A percentile compares a stretch with the other conserved stretches of the same genome.
Evolutionary conservation across 2,797 vertebrate genomes (phyloP).

Genomic region (Bovichtus diacanthus): DNA sequence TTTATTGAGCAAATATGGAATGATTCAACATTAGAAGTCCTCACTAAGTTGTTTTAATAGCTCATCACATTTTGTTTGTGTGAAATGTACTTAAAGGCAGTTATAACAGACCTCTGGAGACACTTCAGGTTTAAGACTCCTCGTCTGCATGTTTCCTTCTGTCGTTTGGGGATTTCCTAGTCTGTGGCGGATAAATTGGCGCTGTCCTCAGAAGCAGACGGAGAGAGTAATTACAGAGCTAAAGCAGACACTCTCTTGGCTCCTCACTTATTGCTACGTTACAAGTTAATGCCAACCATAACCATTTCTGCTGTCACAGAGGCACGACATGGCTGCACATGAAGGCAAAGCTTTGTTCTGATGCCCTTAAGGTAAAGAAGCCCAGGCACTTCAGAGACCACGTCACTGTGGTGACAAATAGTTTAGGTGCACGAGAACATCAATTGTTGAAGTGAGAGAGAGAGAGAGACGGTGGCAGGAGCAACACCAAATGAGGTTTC

Average conservation of each 20-base stretch:
- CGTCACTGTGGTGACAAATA: constrained; percentile 35
- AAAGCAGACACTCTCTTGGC: constrained; percentile 48
- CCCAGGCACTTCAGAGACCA: constrained; percentile 30
- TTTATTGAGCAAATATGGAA: not conserved
- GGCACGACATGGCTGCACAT: constrained; percentile 25
- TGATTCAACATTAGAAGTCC: not conserved
- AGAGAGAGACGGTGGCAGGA: not conserved
- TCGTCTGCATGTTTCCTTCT: constrained; percentile 26
- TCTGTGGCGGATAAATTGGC: constrained; percentile 49
- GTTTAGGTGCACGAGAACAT: constrained; percentile 17
- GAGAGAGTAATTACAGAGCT: constrained; percentile 62
- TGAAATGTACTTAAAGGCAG: not conserved
- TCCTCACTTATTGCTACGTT: constrained; percentile 53
- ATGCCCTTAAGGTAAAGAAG: constrained; percentile 56
- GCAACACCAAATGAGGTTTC: not conserved
- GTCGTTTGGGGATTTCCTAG: constrained; percentile 56
- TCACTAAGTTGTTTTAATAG: not conserved
- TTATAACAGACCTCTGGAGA: constrained; percentile 14
- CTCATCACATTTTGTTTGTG: not conserved
- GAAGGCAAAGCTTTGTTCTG: constrained; percentile 70
- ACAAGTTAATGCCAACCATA: constrained; percentile 56
- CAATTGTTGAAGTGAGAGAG: not conserved
- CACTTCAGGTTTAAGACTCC: constrained; percentile 6
- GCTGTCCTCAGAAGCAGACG: constrained; percentile 45
- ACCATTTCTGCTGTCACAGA: constrained; percentile 26